phyloP scores from a whole-genome alignment of 2,113 vertebrate genomes.

The Phrynosoma blainvillii region DNA sequence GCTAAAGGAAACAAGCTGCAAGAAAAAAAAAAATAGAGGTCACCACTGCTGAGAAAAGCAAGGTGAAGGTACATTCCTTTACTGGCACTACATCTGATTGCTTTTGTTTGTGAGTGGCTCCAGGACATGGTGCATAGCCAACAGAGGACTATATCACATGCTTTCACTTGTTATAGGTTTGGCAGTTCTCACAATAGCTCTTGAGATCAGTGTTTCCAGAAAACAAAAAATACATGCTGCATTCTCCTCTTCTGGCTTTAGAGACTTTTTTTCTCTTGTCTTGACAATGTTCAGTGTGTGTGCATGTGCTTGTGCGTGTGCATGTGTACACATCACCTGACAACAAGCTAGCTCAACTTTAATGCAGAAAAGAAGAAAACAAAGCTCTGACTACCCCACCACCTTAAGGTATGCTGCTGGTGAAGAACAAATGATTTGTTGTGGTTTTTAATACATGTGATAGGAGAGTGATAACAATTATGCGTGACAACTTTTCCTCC shows the following conservation, averaged over 20 bases:
- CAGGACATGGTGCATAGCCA: neutral
- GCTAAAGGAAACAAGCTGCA: neutral
- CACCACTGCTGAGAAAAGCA: neutral
- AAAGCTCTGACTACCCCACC: neutral
- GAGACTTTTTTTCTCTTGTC: neutral
- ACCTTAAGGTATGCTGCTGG: neutral
- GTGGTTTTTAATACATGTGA: conserved; percentile 20
- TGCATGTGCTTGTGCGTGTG: neutral
- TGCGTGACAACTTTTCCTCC: conserved; percentile 12
- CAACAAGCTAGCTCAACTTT: neutral
- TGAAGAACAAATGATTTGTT: neutral
- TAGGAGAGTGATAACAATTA: conserved; percentile 30
- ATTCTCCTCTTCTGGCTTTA: neutral
- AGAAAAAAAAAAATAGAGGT: neutral
- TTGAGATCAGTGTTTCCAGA: neutral
- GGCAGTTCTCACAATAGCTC: neutral
- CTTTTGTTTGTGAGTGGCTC: conserved; percentile 24
- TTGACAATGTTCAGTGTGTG: neutral
- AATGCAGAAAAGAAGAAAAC: neutral
- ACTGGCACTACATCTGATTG: neutral
- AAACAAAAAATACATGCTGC: neutral
- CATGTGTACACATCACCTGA: neutral
- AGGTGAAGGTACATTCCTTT: neutral
- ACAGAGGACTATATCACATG: neutral
- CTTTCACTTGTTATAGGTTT: conserved; percentile 6